Evolutionary conservation across 2,113 vertebrate genomes (phyloP).

Genomic region (Craseonycteris thonglongyai): DNA sequence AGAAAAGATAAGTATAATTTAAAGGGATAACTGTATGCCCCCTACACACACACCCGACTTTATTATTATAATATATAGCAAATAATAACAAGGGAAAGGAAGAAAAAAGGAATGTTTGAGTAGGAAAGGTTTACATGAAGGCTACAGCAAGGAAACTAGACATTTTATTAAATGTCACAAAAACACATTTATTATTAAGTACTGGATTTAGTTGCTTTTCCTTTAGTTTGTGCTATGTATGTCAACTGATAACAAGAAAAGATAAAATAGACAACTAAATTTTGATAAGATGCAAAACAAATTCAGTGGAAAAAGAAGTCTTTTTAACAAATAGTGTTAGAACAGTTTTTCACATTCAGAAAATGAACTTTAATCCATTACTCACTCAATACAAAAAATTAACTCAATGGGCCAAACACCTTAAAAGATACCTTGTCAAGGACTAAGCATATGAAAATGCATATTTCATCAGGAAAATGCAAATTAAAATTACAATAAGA

Average conservation of each 20-base stretch:
- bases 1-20: neutral
- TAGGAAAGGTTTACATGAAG: neutral
- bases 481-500: neutral
- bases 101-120: neutral
- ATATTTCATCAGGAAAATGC: neutral
- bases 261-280: neutral
- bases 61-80: neutral
- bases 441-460: neutral
- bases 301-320: neutral
- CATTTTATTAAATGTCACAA: neutral
- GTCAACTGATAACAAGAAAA: neutral
- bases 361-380: neutral
- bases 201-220: neutral
- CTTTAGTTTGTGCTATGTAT: neutral
- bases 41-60: neutral
- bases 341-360: neutral
- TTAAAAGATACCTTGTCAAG: neutral
- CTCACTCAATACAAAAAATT: neutral
- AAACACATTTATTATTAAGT: neutral
- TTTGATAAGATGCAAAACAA: neutral
- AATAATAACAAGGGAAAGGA: neutral
- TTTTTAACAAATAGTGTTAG: neutral
- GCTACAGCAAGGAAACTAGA: neutral
- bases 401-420: neutral
- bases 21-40: neutral